A percentile compares a stretch with the other conserved stretches of the same genome.
These are phyloP conservation scores for Caenorhabditis briggsae DNA, from an alignment of 1,140 invertebrate genomes.

Conservation along the genomic window DNA sequence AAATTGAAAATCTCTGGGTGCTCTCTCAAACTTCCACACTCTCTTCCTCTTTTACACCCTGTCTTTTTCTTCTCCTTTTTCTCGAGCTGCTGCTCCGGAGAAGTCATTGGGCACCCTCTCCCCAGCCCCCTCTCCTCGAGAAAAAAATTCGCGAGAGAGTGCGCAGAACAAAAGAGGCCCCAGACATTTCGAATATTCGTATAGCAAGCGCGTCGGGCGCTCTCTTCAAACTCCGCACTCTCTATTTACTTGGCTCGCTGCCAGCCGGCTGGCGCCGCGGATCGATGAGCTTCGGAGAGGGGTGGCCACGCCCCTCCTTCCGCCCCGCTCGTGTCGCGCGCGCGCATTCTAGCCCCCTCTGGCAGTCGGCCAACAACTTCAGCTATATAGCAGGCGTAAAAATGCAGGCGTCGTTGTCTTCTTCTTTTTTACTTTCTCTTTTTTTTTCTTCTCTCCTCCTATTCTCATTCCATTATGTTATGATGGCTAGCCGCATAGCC, in stretches of 20 bases:
- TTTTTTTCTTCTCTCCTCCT: not conserved
- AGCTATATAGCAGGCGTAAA: conserved; percentile 1
- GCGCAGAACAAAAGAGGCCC: not conserved
- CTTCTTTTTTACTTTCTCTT: conserved; percentile 10
- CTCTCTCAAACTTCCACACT: not conserved
- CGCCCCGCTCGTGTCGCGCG: conserved; percentile 26
- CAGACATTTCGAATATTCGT: conserved; percentile 53
- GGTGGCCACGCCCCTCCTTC: conserved; percentile 33
- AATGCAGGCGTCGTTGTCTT: not conserved
- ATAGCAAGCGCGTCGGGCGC: conserved; percentile 26
- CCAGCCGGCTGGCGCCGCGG: conserved; percentile 50
- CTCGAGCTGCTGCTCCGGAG: not conserved
- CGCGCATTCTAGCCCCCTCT: not conserved
- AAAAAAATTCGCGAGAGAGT: not conserved
- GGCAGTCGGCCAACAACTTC: conserved; percentile 37
- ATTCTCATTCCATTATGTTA: no score
- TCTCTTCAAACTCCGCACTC: not conserved
- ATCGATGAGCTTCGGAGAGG: conserved; percentile 33
- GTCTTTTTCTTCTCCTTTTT: not conserved
- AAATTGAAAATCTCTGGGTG: conserved; percentile 31
- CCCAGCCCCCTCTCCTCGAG: not conserved
- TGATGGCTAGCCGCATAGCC: conserved; percentile 10
- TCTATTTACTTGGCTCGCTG: conserved; percentile 42
- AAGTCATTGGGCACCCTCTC: not conserved
- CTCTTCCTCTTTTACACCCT: not conserved